Base-by-base conservation (phyloP, 1,140 invertebrate genomes). In the Ganaspis sp. region DNA sequence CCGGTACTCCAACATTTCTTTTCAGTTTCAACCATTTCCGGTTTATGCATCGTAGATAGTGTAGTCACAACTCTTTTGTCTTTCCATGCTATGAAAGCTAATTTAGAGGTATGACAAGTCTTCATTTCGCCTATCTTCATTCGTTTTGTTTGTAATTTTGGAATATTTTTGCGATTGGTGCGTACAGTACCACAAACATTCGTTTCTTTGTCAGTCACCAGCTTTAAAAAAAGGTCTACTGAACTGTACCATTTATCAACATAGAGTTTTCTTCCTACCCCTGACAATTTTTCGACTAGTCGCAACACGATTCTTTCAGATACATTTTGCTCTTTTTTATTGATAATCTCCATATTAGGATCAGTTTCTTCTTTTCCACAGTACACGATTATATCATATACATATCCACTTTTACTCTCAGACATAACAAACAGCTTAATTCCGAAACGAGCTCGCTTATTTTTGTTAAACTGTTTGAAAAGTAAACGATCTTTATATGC, bases 401-500 rank as follows among this genome's bases (percentile, higher is more conserved):
- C 42, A 71, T 70, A 81, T 5, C 76, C 76, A 17, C 69, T 69
- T 26, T 26, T 70, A 49, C 74, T 29, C 38, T 78, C 76, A n/a
- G 74, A 38, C 42, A 78, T 21, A 69, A 76, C 76, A 37, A 78
- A 78, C 15, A 81, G 17, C 69, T 81, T 81, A 69, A 78, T 54
- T 15, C 80, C 74, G 49, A 81, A 74, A 8, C 69, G 72, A 26
- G 71, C 76, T 26, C 76, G 6, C 73, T 78, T 81, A 5, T 69
- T 58, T 5, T 54, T 74, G 72, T 78, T 81, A 40, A 70, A 81
- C 72, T 81, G 80, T 76, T 54, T 78, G 17, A 71, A 76, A 45
- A 26, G 38, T 45, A 81, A 69, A 5, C 76, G 76, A 42, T 70
- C 79, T 70, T 78, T 81, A 19, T 70, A 81, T 72, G 75, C 78